These are phyloP conservation scores for Phengaris arion DNA, from an alignment of 2,888 invertebrate genomes.

Conservation along the genomic window DNA sequence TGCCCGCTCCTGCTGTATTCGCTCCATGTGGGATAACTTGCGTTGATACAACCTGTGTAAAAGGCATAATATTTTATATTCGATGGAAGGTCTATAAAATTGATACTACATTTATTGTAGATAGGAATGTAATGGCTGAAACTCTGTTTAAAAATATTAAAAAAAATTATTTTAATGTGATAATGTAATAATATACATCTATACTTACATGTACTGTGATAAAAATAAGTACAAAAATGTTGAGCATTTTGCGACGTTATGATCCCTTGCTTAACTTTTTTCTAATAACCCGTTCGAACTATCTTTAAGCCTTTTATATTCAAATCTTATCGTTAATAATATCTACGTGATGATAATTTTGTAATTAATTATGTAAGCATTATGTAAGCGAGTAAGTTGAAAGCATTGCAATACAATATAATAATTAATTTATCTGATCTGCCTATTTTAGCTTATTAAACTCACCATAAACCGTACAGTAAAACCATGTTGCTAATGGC, in stretches of 20 bases:
- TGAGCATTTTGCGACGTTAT: background rate
- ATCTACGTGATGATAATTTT: background rate
- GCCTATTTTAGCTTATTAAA: too few relatives aligned
- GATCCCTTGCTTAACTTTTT: background rate
- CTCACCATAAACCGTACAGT: too few relatives aligned
- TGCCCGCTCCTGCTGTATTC: constrained; percentile 31
- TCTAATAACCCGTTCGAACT: background rate
- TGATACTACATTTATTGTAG: too few relatives aligned
- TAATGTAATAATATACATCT: background rate
- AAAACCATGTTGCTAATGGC: too few relatives aligned
- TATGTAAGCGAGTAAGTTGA: background rate
- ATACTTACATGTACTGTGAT: constrained; percentile 19
- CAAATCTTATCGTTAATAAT: background rate
- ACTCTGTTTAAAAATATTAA: too few relatives aligned
- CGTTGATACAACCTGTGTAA: constrained; percentile 45
- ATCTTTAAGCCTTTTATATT: constrained; percentile 7
- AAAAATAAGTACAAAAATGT: background rate
- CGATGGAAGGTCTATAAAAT: too few relatives aligned
- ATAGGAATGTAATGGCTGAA: too few relatives aligned
- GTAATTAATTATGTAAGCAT: background rate
- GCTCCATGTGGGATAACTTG: constrained; percentile 43
- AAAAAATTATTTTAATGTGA: too few relatives aligned
- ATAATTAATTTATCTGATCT: too few relatives aligned
- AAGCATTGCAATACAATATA: background rate
- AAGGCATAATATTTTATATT: constrained; percentile 13